phyloP scores from a whole-genome alignment of 2,888 invertebrate genomes.

The Sphaerophoria taeniata region DNA sequence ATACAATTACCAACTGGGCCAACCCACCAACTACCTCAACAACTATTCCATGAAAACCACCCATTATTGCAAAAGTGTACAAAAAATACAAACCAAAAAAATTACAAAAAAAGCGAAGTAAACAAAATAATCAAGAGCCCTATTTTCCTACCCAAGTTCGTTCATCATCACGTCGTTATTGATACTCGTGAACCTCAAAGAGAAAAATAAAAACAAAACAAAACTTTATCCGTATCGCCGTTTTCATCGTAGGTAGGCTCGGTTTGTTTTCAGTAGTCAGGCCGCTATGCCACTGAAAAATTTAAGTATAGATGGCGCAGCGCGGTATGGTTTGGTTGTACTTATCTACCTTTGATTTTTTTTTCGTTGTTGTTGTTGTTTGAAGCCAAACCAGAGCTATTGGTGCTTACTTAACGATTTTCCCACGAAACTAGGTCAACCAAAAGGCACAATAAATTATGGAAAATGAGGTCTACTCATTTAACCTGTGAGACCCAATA shows the following conservation, averaged over 20 bases:
- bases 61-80: conserved; percentile 32
- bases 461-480: conserved; percentile 19
- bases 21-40: conserved; percentile 11
- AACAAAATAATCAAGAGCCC: conserved; percentile 41
- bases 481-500: conserved; percentile 9
- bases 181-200: conserved; percentile 34
- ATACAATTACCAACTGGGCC: conserved; percentile 34
- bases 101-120: background rate
- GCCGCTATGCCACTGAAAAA: background rate
- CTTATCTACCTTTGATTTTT: background rate
- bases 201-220: background rate
- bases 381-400: conserved; percentile 30
- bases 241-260: too few species aligned
- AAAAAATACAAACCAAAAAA: conserved; percentile 16
- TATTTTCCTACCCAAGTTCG: conserved; percentile 25
- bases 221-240: conserved; percentile 8
- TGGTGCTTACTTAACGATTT: conserved; percentile 55
- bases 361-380: background rate
- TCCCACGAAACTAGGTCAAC: conserved; percentile 60
- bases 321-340: background rate
- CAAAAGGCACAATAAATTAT: conserved; percentile 37
- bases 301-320: background rate
- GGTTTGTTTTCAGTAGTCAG: background rate
- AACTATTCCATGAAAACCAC: conserved; percentile 22
- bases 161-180: conserved; percentile 22